Base-by-base conservation (phyloP, 2,888 invertebrate genomes). In the Tipula helvola region DNA sequence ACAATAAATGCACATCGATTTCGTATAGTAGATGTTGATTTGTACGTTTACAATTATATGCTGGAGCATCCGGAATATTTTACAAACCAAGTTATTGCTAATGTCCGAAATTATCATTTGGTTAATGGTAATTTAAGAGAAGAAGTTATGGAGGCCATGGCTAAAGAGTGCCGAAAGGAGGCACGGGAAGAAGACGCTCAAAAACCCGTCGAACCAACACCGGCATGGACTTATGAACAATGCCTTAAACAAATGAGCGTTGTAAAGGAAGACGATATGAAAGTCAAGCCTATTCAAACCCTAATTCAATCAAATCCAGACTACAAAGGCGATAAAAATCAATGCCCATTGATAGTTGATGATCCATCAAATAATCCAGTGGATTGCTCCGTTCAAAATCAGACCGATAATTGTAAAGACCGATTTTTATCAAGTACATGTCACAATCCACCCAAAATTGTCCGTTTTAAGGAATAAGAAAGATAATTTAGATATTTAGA, bases 41-140 rank as follows among this genome's bases (percentile, higher is more conserved):
- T 95, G 41, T 96, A 93, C 90, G 97, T 97, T 41, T 95, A 95
- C 90, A 93, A 94, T n/a, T 96, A 95, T 90, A 95, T 96, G 93
- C 93, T 93, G 89, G 93, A 94, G 41, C 95, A 96, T 90, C 93
- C 94, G 0, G 94, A 95, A 10, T 95, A 95, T 90, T 96, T 96
- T 91, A 93, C 94, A 0, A 93, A 92, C 87, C 93, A 94, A 88
- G 93, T 95, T 42, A 93, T 94, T 36, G 93, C 95, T 89, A 95
- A 94, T 89, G 93, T 96, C 87, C 93, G 94, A 87, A 93, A 95
- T 89, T 94, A 95, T 90, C 94, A 95, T 91, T 93, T 93, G 90
- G 91, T 93, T n/a, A 93, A 94, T 89, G 95, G 95, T 88, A 93
- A 94, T 88, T 91, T 95, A 86, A 93, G 93, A 88, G 93, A 93